phyloP scores from a whole-genome alignment of 2,888 invertebrate species.

The Sabatieria punctata region DNA sequence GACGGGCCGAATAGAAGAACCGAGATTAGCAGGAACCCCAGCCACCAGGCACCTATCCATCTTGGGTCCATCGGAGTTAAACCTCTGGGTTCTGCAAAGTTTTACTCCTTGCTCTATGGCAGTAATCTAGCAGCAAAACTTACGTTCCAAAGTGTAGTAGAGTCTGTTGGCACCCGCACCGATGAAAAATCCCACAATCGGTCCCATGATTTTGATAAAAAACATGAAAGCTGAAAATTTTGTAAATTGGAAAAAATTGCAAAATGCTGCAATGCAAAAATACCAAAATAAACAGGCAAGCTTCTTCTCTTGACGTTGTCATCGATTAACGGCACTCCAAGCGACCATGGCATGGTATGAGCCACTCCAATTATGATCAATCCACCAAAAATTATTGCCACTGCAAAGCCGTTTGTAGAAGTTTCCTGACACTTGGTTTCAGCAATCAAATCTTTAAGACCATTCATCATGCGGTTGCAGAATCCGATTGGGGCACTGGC shows the following conservation, averaged over 20 bases:
- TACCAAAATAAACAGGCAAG: conserved; percentile 28
- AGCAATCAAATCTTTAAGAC: background rate
- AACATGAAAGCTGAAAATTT: conserved; percentile 30
- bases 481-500: conserved; percentile 17
- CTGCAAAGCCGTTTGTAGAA: conserved; percentile 22
- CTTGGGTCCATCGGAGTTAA: conserved; percentile 32
- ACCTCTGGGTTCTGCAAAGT: too few species aligned
- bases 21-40: conserved; percentile 32
- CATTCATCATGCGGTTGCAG: conserved; percentile 20
- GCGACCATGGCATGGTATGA: conserved; percentile 30
- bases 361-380: conserved; percentile 28
- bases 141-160: conserved; percentile 25
- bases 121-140: too few species aligned
- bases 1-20: conserved; percentile 23
- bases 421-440: background rate
- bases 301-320: conserved; percentile 29
- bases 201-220: conserved; percentile 29
- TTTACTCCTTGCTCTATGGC: too few species aligned
- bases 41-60: conserved; percentile 39
- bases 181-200: conserved; percentile 26
- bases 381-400: conserved; percentile 27
- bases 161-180: conserved; percentile 25
- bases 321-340: conserved; percentile 29
- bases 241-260: too few species aligned
- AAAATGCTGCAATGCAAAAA: too few species aligned